These are phyloP conservation scores for Ciconia maguari DNA, from an alignment of 2,113 vertebrate species.

Conservation along the genomic window DNA sequence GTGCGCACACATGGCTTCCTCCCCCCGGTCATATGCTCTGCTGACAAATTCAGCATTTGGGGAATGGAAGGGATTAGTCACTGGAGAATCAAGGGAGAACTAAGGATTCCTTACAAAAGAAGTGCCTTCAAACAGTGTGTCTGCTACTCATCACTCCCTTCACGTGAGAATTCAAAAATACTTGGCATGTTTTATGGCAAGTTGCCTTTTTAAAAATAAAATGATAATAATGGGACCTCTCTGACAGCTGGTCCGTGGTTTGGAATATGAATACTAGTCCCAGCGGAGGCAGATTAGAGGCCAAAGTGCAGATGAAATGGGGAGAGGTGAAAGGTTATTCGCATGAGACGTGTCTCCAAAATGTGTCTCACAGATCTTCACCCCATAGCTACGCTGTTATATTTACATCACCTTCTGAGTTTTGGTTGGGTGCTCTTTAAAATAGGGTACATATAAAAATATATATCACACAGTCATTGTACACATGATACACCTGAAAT, in stretches of 20 bases:
- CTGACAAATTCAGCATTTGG: neutral
- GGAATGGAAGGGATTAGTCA: neutral
- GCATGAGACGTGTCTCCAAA: neutral
- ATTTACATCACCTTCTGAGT: neutral
- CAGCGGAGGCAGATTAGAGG: neutral
- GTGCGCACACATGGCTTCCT: neutral
- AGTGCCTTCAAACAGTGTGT: neutral
- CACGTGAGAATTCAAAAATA: neutral
- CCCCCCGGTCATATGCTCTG: neutral
- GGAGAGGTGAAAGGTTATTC: neutral
- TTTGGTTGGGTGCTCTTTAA: neutral
- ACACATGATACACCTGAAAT: neutral
- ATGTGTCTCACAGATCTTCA: neutral
- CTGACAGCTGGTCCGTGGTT: neutral
- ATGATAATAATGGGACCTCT: neutral
- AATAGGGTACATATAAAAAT: neutral
- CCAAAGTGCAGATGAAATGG: neutral
- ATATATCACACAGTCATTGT: neutral
- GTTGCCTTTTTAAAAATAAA: neutral
- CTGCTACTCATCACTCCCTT: neutral
- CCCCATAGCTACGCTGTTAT: neutral
- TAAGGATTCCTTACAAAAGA: neutral
- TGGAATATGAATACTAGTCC: neutral
- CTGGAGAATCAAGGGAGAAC: neutral
- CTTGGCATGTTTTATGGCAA: neutral